Conservation (phyloP, 2,888 invertebrate species). For the Calameuta filiformis region DNA sequence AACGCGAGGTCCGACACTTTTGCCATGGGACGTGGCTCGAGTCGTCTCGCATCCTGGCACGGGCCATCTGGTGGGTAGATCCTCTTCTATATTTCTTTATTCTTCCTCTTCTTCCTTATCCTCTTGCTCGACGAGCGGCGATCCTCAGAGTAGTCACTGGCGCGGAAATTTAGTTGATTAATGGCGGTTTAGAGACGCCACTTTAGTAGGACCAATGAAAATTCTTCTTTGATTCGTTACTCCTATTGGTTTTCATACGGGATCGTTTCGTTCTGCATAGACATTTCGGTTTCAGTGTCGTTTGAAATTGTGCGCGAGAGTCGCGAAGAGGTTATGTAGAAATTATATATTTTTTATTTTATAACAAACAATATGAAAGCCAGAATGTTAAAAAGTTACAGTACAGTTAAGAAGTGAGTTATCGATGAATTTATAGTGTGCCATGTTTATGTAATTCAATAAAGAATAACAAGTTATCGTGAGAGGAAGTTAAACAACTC, state of each 20-base stretch:
- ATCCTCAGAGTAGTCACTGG: slow-evolving; percentile 18
- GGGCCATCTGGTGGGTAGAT: slow-evolving; percentile 41
- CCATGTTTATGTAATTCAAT: too few relatives aligned
- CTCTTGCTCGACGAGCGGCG: slow-evolving; percentile 16
- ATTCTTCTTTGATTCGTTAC: neutral
- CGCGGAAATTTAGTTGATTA: slow-evolving; percentile 22
- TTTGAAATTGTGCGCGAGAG: too few relatives aligned
- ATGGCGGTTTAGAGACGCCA: slow-evolving; percentile 8
- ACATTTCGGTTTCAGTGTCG: too few relatives aligned
- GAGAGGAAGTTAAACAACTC: neutral
- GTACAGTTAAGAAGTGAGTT: too few relatives aligned
- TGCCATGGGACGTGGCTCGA: neutral
- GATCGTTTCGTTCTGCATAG: too few relatives aligned
- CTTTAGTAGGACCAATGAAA: neutral
- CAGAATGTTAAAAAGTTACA: too few relatives aligned
- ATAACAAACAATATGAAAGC: too few relatives aligned
- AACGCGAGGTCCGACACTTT: neutral
- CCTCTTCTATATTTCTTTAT: slow-evolving; percentile 14
- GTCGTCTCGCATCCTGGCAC: slow-evolving; percentile 27
- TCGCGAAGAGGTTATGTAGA: too few relatives aligned
- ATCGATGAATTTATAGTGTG: too few relatives aligned
- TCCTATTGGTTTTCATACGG: too few relatives aligned
- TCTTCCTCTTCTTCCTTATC: neutral
- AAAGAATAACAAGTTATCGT: too few relatives aligned
- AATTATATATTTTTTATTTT: too few relatives aligned